Percentiles rank a stretch among this genome's conserved stretches.
Evolutionary conservation across 1,140 invertebrate species (phyloP).

Genomic region (Orius insidiosus): DNA sequence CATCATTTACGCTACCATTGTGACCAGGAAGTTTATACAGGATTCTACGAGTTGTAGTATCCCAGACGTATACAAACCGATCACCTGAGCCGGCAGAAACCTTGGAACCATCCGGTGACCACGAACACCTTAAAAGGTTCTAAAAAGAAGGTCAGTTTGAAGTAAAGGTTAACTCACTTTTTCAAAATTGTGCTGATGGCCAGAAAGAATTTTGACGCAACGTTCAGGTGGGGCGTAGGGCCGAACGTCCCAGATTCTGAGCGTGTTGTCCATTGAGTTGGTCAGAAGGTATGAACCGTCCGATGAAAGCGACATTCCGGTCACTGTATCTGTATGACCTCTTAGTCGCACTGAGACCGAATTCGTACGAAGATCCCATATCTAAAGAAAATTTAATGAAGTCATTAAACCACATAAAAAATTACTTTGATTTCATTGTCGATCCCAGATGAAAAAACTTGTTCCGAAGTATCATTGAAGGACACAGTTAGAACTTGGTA

Average conservation of each 20-base stretch:
- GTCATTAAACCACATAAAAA: not conserved
- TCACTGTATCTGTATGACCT: slow-evolving; percentile 86
- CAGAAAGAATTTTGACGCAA: slow-evolving; percentile 81
- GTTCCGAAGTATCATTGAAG: slow-evolving; percentile 92
- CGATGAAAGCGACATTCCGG: slow-evolving; percentile 76
- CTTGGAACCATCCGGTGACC: slow-evolving; percentile 73
- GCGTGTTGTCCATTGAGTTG: slow-evolving; percentile 93
- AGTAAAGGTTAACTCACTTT: slow-evolving; percentile 37
- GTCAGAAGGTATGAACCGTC: slow-evolving; percentile 90
- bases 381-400: slow-evolving; percentile 24
- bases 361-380: slow-evolving; percentile 93
- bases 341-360: slow-evolving; percentile 68
- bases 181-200: slow-evolving; percentile 97
- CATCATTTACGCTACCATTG: slow-evolving; percentile 91
- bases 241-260: slow-evolving; percentile 64
- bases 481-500: slow-evolving; percentile 80
- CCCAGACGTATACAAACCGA: slow-evolving; percentile 92
- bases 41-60: slow-evolving; percentile 76
- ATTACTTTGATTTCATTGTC: slow-evolving; percentile 90
- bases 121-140: slow-evolving; percentile 72
- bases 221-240: slow-evolving; percentile 74
- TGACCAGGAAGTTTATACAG: slow-evolving; percentile 96
- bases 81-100: slow-evolving; percentile 86
- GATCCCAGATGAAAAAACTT: slow-evolving; percentile 77
- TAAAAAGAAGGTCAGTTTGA: slow-evolving; percentile 18